These are phyloP conservation scores for Cloeon dipterum DNA, from an alignment of 2,888 invertebrate genomes.

Conservation along the genomic window DNA sequence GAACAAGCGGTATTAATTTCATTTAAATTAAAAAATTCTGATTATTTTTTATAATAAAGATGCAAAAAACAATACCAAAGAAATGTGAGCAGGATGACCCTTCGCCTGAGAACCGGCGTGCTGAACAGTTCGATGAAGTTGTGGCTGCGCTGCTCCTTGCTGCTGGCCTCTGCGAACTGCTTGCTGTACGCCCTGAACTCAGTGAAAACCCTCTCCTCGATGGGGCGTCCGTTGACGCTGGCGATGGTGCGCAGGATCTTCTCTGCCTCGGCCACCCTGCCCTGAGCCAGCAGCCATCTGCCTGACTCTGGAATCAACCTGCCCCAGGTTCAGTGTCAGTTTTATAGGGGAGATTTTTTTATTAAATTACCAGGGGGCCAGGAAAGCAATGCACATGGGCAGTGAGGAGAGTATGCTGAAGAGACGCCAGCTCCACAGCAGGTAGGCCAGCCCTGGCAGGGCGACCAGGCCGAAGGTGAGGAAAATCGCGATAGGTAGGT, in stretches of 20 bases:
- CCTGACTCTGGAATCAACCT: slow-evolving; percentile 27
- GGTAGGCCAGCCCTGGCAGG: slow-evolving; percentile 25
- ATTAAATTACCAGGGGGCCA: slow-evolving; percentile 1
- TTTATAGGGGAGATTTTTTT: not conserved
- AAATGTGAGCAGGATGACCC: slow-evolving; percentile 10
- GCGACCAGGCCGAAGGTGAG: slow-evolving; percentile 29
- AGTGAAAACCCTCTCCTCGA: slow-evolving; percentile 7
- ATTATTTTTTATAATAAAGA: not conserved
- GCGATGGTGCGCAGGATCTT: slow-evolving; percentile 2
- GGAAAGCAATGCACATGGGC: slow-evolving; percentile 3
- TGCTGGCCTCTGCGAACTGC: slow-evolving; percentile 4
- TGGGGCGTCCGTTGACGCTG: slow-evolving; percentile 4
- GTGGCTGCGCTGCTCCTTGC: not conserved
- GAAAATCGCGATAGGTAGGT: slow-evolving; percentile 30
- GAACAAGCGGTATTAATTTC: too few species aligned
- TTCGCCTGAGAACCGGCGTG: slow-evolving; percentile 26
- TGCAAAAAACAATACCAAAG: slow-evolving; percentile 4
- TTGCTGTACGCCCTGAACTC: slow-evolving; percentile 6
- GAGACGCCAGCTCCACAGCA: slow-evolving; percentile 22
- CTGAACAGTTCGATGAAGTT: slow-evolving; percentile 23
- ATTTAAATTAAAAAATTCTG: too few species aligned
- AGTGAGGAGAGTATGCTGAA: slow-evolving; percentile 25
- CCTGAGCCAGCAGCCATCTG: slow-evolving; percentile 31
- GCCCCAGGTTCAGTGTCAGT: not conserved
- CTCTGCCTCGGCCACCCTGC: slow-evolving; percentile 22